phyloP scores from a whole-genome alignment of 2,113 vertebrate species.

The Atrichornis clamosus region DNA sequence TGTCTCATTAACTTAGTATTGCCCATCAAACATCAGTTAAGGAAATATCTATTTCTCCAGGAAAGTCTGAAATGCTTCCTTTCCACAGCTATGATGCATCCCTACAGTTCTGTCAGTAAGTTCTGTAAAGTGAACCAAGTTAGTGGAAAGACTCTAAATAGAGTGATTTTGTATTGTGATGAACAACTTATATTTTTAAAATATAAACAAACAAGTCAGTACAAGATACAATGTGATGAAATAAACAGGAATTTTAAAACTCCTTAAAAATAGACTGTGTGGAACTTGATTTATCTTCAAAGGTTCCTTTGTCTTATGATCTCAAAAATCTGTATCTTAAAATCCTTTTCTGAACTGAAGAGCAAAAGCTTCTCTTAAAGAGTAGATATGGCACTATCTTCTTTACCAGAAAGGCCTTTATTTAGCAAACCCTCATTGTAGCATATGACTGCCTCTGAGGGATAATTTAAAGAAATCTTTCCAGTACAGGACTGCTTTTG shows the following conservation, averaged over 20 bases:
- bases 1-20: neutral
- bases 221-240: neutral
- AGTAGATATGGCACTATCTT: neutral
- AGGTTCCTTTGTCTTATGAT: neutral
- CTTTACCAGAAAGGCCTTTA: neutral
- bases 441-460: neutral
- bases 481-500: neutral
- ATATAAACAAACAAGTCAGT: neutral
- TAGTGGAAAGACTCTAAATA: neutral
- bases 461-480: neutral
- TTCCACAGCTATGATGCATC: neutral
- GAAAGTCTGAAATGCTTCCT: neutral
- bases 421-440: neutral
- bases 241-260: neutral
- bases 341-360: neutral
- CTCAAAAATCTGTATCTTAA: neutral
- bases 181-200: neutral
- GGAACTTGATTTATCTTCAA: neutral
- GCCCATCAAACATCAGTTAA: neutral
- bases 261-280: neutral
- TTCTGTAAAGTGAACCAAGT: neutral
- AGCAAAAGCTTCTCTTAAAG: neutral
- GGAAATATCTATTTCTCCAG: neutral
- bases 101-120: neutral
- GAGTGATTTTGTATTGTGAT: neutral